Base-by-base conservation (phyloP, 2,113 vertebrate species). In the Atrichornis clamosus region DNA sequence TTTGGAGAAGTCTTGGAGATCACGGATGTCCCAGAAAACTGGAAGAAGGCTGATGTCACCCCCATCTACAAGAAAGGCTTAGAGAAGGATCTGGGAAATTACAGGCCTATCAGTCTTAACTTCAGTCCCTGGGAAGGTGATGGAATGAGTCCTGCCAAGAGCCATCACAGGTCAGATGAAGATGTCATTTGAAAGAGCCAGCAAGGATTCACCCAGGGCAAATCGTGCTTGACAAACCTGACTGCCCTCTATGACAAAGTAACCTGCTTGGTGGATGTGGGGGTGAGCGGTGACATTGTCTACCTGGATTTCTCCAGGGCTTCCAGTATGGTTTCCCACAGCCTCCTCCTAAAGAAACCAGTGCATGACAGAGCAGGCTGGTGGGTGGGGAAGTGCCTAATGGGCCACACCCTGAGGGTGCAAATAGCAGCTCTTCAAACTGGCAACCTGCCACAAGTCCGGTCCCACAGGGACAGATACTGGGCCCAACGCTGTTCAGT, bases 271-370 rank as follows among this genome's bases (percentile, higher is more conserved):
- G 37, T 46, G 50, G 20, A 8, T 46, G 23, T 32, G 4, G 23
- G 24, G 5, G 12, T 59, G 52, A 41, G 33, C 1, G 0, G 37
- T 72, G 33, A 10, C 5, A 4, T 8, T 65, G 27, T 64, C 23
- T 64, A 10, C 9, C 3, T 64, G 23, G 15, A 46, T n/a, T 47
- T 58, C 19, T 52, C 11, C 15, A 39, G 20, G 17, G 5, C 47
- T 78, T 84, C 30, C 37, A 21, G 22, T 33, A 24, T 2, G 4
- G 23, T 58, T 62, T 78, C 9, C 16, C 28, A 39, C 24, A 59
- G 17, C 28, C 11, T 16, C 6, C 17, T 52, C 14, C 50, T 65
- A 19, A 24, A 46, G 44, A 73, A 73, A 46, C 4, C 3, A 3
- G 9, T 16, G 28, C 5, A 7, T 78, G 28, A 15, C 28, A 42